Base-by-base conservation (phyloP, 2,113 vertebrate genomes). In the Lanius collurio region DNA sequence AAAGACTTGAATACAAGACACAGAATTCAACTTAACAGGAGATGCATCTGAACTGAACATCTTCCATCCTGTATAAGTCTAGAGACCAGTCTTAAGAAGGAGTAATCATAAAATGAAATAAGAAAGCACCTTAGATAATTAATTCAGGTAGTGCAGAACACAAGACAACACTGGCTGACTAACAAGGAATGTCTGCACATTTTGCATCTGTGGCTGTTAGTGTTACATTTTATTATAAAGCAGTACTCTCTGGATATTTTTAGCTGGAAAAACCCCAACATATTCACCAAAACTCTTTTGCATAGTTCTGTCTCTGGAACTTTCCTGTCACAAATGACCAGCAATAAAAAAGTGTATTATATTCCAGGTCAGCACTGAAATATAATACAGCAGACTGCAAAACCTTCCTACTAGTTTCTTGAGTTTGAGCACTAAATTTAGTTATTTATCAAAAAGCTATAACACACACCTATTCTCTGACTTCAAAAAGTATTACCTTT, bases 21-120 rank as follows among this genome's bases (percentile, higher is more conserved):
- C 62, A 93, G 73, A 89, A 96, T 74, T 85, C 82, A 96, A 59
- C 78, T 95, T 97, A 93, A 93, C 35, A 86, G 57, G 41, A 96
- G 69, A 90, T 53, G 57, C 57, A 78, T 93, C 90, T 84, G 95
- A 95, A 94, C 89, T 97, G 89, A 96, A 73, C 57, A 64, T 7
- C 65, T 96, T 95, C 76, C 92, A 97, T 68, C 41, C 37, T 84
- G 77, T 53, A 95, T 96, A 78, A 87, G 52, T 68, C 64, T 93
- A 90, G 62, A 87, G 62, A 70, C 18, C 35, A 85, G 85, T 44
- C 8, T 77, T 83, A 57, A 5, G 26, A 80, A 83, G 71, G 74
- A 90, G 90, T 87, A 86, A 93, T 59, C 15, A 13, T 68, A 94
- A 85, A 52, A 83, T 11, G 11, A 89, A 87, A 52, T 69, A 39